These are phyloP conservation scores for Epistrophe eligans DNA, from an alignment of 2,888 invertebrate genomes.

Conservation along the genomic window DNA sequence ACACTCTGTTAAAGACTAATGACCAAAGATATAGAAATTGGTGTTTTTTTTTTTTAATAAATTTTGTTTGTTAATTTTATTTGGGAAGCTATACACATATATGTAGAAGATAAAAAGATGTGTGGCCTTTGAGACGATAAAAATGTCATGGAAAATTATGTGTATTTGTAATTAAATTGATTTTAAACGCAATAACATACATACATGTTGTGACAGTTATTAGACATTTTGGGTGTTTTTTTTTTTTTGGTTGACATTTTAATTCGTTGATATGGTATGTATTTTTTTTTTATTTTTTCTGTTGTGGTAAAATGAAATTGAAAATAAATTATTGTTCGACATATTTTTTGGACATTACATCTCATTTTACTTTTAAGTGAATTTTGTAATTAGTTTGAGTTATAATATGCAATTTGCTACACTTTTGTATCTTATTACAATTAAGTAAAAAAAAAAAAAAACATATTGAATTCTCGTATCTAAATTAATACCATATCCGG, in stretches of 20 bases:
- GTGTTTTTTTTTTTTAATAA: neutral
- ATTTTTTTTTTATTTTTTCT: neutral
- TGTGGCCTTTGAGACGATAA: constrained; percentile 60
- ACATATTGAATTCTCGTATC: too few relatives aligned
- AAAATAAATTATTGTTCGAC: neutral
- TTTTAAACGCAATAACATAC: constrained; percentile 64
- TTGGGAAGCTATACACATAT: constrained; percentile 9
- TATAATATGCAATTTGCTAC: constrained; percentile 16
- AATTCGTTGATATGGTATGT: neutral
- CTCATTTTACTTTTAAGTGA: constrained; percentile 44
- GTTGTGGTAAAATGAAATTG: neutral
- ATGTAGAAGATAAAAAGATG: constrained; percentile 6
- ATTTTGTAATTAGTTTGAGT: constrained; percentile 59
- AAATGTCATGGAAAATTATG: constrained; percentile 70
- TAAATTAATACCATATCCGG: too few relatives aligned
- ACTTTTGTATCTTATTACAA: neutral
- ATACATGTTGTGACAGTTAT: constrained; percentile 65
- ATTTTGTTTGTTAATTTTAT: neutral
- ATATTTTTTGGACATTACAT: neutral
- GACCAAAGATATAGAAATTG: constrained; percentile 13
- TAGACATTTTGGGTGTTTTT: constrained; percentile 40
- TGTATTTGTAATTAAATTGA: constrained; percentile 70
- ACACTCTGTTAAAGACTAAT: constrained; percentile 17
- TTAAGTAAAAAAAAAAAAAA: neutral
- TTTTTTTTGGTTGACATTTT: constrained; percentile 1